phyloP scores from a whole-genome alignment of 2,888 invertebrate genomes.

The Phasia obesa region DNA sequence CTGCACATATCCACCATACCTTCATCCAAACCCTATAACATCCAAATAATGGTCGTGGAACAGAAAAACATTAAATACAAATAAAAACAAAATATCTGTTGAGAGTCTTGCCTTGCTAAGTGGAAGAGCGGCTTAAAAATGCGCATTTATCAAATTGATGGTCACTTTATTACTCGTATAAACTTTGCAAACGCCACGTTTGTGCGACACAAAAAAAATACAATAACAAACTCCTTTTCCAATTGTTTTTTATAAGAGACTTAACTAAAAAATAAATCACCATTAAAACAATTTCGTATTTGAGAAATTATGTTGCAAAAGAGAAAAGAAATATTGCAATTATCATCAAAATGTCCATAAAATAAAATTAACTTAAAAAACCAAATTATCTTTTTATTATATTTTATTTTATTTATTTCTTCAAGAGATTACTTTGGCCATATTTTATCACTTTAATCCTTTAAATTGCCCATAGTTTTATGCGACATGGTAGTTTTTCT shows the following conservation, averaged over 20 bases:
- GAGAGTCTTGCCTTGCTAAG: not conserved
- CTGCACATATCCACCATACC: slow-evolving; percentile 35
- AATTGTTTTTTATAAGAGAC: slow-evolving; percentile 19
- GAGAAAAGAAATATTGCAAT: slow-evolving; percentile 33
- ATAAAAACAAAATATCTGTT: not conserved
- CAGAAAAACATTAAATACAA: slow-evolving; percentile 34
- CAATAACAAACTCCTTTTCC: slow-evolving; percentile 40
- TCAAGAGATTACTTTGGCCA: slow-evolving; percentile 13
- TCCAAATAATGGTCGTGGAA: not conserved
- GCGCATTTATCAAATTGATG: slow-evolving; percentile 80
- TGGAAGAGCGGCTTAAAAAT: slow-evolving; percentile 62
- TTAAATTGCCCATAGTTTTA: slow-evolving; percentile 56
- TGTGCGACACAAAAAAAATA: not conserved
- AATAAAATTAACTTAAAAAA: slow-evolving; percentile 82
- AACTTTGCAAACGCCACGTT: not conserved
- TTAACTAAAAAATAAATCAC: slow-evolving; percentile 63
- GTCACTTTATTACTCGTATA: slow-evolving; percentile 70
- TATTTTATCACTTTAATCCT: slow-evolving; percentile 64
- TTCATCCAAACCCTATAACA: slow-evolving; percentile 11
- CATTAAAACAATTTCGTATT: slow-evolving; percentile 65
- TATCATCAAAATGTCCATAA: slow-evolving; percentile 76
- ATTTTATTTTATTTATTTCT: not conserved
- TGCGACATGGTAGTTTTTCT: not conserved
- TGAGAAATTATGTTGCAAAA: slow-evolving; percentile 53
- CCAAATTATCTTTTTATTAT: slow-evolving; percentile 75